phyloP scores from a whole-genome alignment of 2,797 vertebrate species.

The Sandelia bainsii region DNA sequence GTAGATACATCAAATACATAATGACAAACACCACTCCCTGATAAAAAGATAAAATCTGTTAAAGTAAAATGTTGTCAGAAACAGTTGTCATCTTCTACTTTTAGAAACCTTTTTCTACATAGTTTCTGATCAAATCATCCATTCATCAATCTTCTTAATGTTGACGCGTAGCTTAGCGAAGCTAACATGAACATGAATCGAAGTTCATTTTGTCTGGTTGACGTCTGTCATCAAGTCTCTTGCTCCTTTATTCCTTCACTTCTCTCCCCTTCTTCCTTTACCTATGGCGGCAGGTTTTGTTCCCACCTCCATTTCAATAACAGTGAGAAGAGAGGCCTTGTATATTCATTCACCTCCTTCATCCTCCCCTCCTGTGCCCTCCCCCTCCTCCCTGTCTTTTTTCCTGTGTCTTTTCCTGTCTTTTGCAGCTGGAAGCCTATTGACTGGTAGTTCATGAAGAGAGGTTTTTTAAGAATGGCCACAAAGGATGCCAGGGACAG shows the following conservation, averaged over 20 bases:
- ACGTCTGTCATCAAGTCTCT: constrained; percentile 43
- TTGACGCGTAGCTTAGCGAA: neutral
- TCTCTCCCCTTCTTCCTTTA: constrained; percentile 51
- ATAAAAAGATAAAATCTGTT: constrained; percentile 12
- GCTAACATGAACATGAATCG: too few species aligned
- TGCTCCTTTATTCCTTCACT: constrained; percentile 52
- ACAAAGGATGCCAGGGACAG: constrained; percentile 77
- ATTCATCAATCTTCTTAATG: constrained; percentile 31
- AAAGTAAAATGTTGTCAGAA: neutral
- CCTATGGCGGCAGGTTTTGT: constrained; percentile 64
- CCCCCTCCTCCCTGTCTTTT: constrained; percentile 48
- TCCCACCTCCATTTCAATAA: constrained; percentile 74
- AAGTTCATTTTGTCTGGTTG: constrained; percentile 38
- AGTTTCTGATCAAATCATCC: constrained; percentile 20
- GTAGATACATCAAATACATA: neutral
- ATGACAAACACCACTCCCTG: neutral
- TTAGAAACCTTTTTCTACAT: constrained; percentile 8
- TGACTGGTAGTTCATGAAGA: constrained; percentile 84
- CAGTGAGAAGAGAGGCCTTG: constrained; percentile 73
- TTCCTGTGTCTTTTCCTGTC: constrained; percentile 74
- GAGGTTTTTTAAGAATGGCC: constrained; percentile 64
- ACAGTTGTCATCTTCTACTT: neutral
- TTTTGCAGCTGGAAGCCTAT: constrained; percentile 81
- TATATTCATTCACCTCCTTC: constrained; percentile 74
- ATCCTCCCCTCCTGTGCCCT: constrained; percentile 40